A percentile compares a stretch with the other conserved stretches of the same genome.
Conservation (phyloP, 2,888 invertebrate genomes). For the Parascotia fuliginaria region DNA sequence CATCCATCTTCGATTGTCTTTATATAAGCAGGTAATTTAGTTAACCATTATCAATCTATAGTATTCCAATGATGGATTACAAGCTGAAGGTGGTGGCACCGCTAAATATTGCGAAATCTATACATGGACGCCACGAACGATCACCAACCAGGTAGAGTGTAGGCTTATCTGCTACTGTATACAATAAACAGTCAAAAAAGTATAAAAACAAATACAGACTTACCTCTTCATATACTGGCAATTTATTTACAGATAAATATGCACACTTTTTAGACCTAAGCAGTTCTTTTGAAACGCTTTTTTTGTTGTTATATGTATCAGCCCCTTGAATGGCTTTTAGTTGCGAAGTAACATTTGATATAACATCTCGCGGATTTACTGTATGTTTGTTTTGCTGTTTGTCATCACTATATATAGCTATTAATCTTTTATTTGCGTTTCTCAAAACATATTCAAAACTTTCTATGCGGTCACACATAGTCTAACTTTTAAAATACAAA, state of each 20-base stretch:
- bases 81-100: too few species aligned
- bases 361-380: slow-evolving; percentile 56
- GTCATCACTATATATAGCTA: slow-evolving; percentile 48
- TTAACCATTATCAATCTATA: too few species aligned
- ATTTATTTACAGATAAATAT: slow-evolving; percentile 55
- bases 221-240: slow-evolving; percentile 51
- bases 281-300: slow-evolving; percentile 22
- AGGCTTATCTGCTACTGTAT: too few species aligned
- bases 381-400: slow-evolving; percentile 16
- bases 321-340: slow-evolving; percentile 66
- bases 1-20: too few species aligned
- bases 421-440: slow-evolving; percentile 36
- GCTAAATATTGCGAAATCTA: too few species aligned
- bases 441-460: slow-evolving; percentile 55
- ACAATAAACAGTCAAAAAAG: neutral
- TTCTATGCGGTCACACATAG: slow-evolving; percentile 31
- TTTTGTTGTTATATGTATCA: slow-evolving; percentile 46
- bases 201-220: slow-evolving; percentile 6
- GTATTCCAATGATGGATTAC: too few species aligned
- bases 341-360: slow-evolving; percentile 60
- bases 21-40: too few species aligned
- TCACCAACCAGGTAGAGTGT: too few species aligned
- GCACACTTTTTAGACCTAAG: slow-evolving; percentile 40
- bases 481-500: neutral
- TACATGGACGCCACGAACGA: too few species aligned